Conservation (phyloP, 2,888 invertebrate species). For the Artemia sinica region DNA sequence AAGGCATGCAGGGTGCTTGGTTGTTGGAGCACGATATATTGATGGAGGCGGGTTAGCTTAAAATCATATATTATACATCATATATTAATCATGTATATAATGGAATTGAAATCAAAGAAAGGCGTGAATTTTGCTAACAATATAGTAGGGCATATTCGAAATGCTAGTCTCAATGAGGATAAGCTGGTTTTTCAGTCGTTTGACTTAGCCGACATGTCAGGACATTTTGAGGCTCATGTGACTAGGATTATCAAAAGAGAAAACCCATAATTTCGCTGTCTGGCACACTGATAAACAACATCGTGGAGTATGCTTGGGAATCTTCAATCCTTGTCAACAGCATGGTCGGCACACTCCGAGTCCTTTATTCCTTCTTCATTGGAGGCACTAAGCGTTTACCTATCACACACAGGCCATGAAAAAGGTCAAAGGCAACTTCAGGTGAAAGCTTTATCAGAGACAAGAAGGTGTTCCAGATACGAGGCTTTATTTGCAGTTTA, state of each 20-base stretch:
- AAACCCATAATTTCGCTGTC: slow-evolving; percentile 14
- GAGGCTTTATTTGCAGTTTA: slow-evolving; percentile 3
- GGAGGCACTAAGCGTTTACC: slow-evolving; percentile 10
- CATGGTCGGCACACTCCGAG: not conserved
- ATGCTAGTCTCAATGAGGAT: not conserved
- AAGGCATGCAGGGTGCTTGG: not conserved
- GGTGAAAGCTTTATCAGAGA: slow-evolving; percentile 12
- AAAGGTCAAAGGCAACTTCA: slow-evolving; percentile 8
- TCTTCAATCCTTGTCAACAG: not conserved
- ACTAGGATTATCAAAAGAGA: not conserved
- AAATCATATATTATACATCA: not conserved
- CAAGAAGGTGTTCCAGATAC: slow-evolving; percentile 1
- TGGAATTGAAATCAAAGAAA: slow-evolving; percentile 13
- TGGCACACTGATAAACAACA: not conserved
- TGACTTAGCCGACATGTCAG: slow-evolving; percentile 13
- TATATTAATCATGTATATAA: no score
- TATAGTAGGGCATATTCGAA: not conserved
- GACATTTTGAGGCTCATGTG: slow-evolving; percentile 7
- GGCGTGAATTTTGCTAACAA: not conserved
- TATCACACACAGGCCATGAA: slow-evolving; percentile 7
- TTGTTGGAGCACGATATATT: slow-evolving; percentile 13
- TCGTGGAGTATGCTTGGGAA: slow-evolving; percentile 14
- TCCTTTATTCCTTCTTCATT: slow-evolving; percentile 2
- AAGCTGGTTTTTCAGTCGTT: slow-evolving; percentile 13
- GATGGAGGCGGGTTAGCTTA: not conserved